phyloP scores from a whole-genome alignment of 2,113 vertebrate species.

The Aphyosemion australe region DNA sequence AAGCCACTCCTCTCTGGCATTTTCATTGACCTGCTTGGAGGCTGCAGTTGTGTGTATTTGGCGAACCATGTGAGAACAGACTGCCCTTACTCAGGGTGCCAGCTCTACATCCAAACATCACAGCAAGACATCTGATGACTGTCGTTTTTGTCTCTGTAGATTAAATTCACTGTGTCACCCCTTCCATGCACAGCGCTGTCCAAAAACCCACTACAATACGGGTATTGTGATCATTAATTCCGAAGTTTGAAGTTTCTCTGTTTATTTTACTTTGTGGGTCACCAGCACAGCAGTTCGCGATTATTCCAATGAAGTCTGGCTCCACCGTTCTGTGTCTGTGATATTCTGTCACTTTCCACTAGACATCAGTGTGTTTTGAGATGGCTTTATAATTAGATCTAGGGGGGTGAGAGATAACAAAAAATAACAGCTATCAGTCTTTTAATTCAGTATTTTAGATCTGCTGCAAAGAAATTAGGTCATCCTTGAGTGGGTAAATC shows the following conservation, averaged over 20 bases:
- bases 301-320: slow-evolving; percentile 57
- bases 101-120: slow-evolving; percentile 75
- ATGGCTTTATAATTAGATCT: slow-evolving; percentile 48
- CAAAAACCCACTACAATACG: slow-evolving; percentile 55
- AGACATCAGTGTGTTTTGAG: slow-evolving; percentile 39
- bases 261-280: slow-evolving; percentile 49
- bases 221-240: slow-evolving; percentile 62
- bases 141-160: slow-evolving; percentile 52
- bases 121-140: slow-evolving; percentile 71
- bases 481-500: slow-evolving; percentile 43
- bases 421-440: slow-evolving; percentile 61
- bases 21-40: slow-evolving; percentile 52
- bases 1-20: slow-evolving; percentile 37
- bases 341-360: slow-evolving; percentile 59
- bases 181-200: slow-evolving; percentile 43
- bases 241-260: slow-evolving; percentile 59
- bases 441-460: slow-evolving; percentile 59
- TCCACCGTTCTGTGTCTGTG: slow-evolving; percentile 33
- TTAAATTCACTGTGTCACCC: slow-evolving; percentile 51
- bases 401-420: slow-evolving; percentile 12
- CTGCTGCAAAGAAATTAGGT: slow-evolving; percentile 59
- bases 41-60: slow-evolving; percentile 66
- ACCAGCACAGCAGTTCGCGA: slow-evolving; percentile 47
- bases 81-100: slow-evolving; percentile 75
- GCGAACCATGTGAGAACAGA: slow-evolving; percentile 75